Base-by-base conservation (phyloP, 2,888 invertebrate genomes). In the Phania funesta region DNA sequence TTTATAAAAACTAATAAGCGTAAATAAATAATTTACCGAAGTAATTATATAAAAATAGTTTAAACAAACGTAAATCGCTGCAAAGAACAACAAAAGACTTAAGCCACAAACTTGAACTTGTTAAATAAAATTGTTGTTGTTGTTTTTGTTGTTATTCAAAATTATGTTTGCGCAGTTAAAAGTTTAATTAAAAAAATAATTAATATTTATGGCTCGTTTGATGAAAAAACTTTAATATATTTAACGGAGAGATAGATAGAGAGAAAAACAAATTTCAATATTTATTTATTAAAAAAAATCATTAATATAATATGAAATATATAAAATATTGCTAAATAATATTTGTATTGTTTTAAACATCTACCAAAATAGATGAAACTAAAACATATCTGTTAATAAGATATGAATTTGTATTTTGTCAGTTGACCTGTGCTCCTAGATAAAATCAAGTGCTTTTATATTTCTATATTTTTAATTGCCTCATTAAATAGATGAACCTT, bases 81-180 rank as follows among this genome's bases (percentile, higher is more conserved):
- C 29, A 75, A 54, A 50, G 50, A 60, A 84, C 83, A 85, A 82
- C 85, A 76, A 86, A 88, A 86, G 86, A 86, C 85, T 87, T 85
- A 83, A 85, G 85, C 86, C 73, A 86, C 87, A 89, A 88, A 89
- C 88, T 88, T 88, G 88, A 88, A 88, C 88, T 88, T 89, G 78
- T 65, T 58, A 54, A 52, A 44, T 70, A 44, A 64, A 52, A n/a
- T 65, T 64, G 56, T 71, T 77, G 60, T 62, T 64, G 62, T 44
- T 54, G n/a, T n/a, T n/a, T n/a, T n/a, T n/a, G n/a, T n/a, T n/a
- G n/a, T n/a, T n/a, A n/a, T n/a, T n/a, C n/a, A n/a, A n/a, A n/a
- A n/a, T n/a, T n/a, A n/a, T n/a, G n/a, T n/a, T n/a, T n/a, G n/a
- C n/a, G n/a, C n/a, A n/a, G n/a, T n/a, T n/a, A n/a, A n/a, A n/a